Evolutionary conservation across 2,113 vertebrate genomes (phyloP).

Genomic region (Oriolus oriolus): DNA sequence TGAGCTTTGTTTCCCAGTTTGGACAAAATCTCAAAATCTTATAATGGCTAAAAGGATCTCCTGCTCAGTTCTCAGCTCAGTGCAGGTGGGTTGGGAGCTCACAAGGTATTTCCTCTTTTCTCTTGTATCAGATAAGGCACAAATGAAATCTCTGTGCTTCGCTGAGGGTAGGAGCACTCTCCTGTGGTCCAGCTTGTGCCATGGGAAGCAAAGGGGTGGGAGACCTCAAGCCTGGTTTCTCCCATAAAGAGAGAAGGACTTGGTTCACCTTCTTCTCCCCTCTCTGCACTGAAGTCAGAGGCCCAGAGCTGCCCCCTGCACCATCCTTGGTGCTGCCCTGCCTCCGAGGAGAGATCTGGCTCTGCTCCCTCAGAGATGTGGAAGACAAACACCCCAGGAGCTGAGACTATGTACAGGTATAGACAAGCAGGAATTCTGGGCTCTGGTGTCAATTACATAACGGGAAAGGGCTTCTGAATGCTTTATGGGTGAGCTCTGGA

Average conservation of each 20-base stretch:
- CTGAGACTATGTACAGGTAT: neutral
- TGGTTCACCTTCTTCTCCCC: neutral
- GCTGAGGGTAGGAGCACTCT: neutral
- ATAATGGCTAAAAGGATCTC: neutral
- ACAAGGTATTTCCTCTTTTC: neutral
- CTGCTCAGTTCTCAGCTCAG: neutral
- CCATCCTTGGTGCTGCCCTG: neutral
- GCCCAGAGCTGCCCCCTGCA: neutral
- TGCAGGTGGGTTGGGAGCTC: neutral
- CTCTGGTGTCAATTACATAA: neutral
- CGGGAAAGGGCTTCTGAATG: neutral
- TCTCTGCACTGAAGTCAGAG: neutral
- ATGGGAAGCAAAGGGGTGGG: neutral
- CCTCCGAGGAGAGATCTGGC: neutral
- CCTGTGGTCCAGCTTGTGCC: neutral
- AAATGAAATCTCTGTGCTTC: rapidly evolving
- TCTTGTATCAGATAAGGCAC: neutral
- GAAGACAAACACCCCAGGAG: neutral
- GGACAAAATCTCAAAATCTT: neutral
- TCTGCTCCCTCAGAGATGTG: neutral
- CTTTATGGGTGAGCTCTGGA: neutral
- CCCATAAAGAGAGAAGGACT: neutral
- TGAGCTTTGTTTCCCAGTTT: neutral
- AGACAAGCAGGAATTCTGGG: neutral
- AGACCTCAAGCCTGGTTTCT: neutral